Evolutionary conservation across 2,888 invertebrate species (phyloP).

Genomic region (Matsumyia berberina): DNA sequence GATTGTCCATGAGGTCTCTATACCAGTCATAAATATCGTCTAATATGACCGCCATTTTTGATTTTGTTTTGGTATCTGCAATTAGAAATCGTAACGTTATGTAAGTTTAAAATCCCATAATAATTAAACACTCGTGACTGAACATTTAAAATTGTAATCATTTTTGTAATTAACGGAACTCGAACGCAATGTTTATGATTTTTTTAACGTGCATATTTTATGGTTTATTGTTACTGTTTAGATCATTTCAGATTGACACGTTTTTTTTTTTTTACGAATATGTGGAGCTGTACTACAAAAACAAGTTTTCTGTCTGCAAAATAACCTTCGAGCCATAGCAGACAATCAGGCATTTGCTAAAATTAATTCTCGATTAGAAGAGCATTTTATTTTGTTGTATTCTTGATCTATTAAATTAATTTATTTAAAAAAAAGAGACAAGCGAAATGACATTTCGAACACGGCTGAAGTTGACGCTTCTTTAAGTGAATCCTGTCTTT

Average conservation of each 20-base stretch:
- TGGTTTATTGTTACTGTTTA: neutral
- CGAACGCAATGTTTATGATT: neutral
- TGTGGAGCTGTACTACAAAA: too few relatives aligned
- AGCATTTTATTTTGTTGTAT: too few relatives aligned
- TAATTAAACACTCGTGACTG: conserved; percentile 9
- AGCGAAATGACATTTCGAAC: too few relatives aligned
- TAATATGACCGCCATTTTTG: conserved; percentile 81
- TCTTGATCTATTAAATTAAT: neutral
- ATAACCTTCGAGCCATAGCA: too few relatives aligned
- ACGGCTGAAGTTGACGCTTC: too few relatives aligned
- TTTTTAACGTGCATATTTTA: neutral
- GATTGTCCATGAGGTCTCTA: conserved; percentile 89
- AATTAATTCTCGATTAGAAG: too few relatives aligned
- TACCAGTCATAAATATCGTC: conserved; percentile 86
- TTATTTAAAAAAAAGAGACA: neutral
- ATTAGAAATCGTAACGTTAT: conserved; percentile 23
- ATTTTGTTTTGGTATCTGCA: conserved; percentile 57
- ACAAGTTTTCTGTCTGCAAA: too few relatives aligned
- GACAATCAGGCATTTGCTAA: too few relatives aligned
- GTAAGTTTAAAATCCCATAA: neutral
- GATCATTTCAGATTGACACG: neutral
- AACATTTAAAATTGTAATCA: neutral
- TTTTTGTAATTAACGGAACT: conserved; percentile 10
- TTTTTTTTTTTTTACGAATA: neutral
- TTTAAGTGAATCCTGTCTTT: too few relatives aligned